Evolutionary conservation across 1,140 invertebrate species (phyloP).

Genomic region (Limonius californicus): DNA sequence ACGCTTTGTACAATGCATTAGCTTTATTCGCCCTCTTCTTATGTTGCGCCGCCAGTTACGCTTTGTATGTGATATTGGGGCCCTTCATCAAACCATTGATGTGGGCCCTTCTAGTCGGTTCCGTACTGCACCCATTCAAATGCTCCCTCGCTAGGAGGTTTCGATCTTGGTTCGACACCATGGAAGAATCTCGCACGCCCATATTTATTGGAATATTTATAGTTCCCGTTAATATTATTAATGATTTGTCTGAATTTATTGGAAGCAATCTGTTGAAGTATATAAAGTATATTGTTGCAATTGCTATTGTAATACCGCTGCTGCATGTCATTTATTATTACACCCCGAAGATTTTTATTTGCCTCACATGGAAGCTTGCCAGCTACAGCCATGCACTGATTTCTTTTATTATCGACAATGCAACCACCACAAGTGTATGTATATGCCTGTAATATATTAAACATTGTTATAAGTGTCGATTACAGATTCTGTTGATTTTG

Average conservation of each 20-base stretch:
- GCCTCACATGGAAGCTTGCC: slow-evolving; percentile 47
- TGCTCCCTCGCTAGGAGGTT: slow-evolving; percentile 64
- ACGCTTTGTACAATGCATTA: slow-evolving; percentile 81
- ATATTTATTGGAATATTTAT: slow-evolving; percentile 65
- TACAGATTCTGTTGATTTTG: too few relatives aligned
- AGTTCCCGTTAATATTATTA: slow-evolving; percentile 69
- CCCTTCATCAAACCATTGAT: slow-evolving; percentile 89
- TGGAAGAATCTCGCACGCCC: slow-evolving; percentile 58
- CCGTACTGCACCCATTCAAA: slow-evolving; percentile 87
- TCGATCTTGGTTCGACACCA: slow-evolving; percentile 65
- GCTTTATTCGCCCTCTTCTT: slow-evolving; percentile 66
- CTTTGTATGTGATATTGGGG: slow-evolving; percentile 79
- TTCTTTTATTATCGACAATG: slow-evolving; percentile 37
- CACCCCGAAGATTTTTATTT: slow-evolving; percentile 54
- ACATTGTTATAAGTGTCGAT: too few relatives aligned
- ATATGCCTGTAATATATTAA: too few relatives aligned
- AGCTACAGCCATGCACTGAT: slow-evolving; percentile 27
- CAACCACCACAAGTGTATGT: slow-evolving; percentile 36
- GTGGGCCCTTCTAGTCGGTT: slow-evolving; percentile 91
- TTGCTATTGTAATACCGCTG: slow-evolving; percentile 46
- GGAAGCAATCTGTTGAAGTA: slow-evolving; percentile 59
- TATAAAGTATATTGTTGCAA: slow-evolving; percentile 54
- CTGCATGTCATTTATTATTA: slow-evolving; percentile 46
- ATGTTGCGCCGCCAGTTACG: slow-evolving; percentile 65
- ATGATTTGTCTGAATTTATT: slow-evolving; percentile 67